Evolutionary conservation across 92 coral and sea anemone genomes (phyloP), one percentile per base, ranked within the genome.

Genomic region (Hydrozoanthus gracilis): DNA sequence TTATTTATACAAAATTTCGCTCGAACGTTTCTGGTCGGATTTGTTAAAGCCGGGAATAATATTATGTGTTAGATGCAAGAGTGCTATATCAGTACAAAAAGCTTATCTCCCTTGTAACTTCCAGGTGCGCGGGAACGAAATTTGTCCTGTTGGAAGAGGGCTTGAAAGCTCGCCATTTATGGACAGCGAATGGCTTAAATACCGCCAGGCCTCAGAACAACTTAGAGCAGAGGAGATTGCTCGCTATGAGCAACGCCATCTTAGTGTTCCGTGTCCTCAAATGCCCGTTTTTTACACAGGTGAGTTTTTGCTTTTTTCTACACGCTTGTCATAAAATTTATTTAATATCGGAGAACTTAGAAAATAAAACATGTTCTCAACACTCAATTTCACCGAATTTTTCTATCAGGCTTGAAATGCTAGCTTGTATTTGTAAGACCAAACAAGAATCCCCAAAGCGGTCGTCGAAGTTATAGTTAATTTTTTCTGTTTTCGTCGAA

Each of bases 281-380:
- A 71, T 95, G 80, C 98, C 98, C 6, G 74, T 91, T 0, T 92
- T 92, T 64, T 89, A 92, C 79, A 89, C 94, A 82, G 98, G 98
- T 93, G 65, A 52, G 77, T 72, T 13, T 62, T 27, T 48, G 65
- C n/a, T 17, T 74, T 27, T 14, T 0, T 66, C 8, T 17, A 6
- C 20, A 17, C 8, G 18, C 20, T 4, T 66, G 9, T 17, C 3
- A 66, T 4, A 18, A 45, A 10, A 10, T 18, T 17, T 7, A 8
- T 4, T 11, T 5, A 58, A 14, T 3, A 58, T 16, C 15, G 12
- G 64, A 58, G 13, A 16, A 58, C 15, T 11, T 58, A 58, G 64
- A 58, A 58, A 4, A 16, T 16, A 58, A 58, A 11, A 16, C 15
- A 11, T 58, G 1, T 58, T 4, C 4, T 58, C 39, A 2, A 27